Percentiles rank a stretch among this genome's conserved stretches.
phyloP scores from a whole-genome alignment of 2,113 vertebrate genomes.

The Rhinopithecus roxellana region DNA sequence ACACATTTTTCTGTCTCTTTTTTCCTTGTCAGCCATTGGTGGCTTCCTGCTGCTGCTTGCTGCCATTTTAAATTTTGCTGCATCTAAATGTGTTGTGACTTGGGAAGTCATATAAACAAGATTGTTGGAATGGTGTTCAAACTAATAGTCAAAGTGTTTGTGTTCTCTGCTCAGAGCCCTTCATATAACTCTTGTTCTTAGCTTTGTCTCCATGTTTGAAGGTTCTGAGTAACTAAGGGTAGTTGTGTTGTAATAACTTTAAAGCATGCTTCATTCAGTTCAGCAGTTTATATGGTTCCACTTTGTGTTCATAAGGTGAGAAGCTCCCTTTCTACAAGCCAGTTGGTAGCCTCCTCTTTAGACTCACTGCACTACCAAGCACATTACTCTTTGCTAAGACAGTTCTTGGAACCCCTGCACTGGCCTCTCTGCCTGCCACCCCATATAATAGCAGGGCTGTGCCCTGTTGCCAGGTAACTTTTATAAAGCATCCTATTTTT shows the following conservation, averaged over 20 bases:
- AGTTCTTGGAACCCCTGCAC: not conserved
- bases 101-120: not conserved
- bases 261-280: not conserved
- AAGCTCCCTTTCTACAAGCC: not conserved
- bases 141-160: not conserved
- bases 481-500: not conserved
- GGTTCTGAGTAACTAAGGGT: not conserved
- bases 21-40: not conserved
- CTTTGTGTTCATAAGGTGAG: not conserved
- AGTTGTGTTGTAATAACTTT: not conserved
- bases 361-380: not conserved
- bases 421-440: not conserved
- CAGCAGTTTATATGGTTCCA: not conserved
- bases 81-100: not conserved
- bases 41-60: not conserved
- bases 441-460: not conserved
- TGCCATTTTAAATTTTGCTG: not conserved
- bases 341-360: not conserved
- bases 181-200: not conserved
- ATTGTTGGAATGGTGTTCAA: not conserved
- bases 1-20: not conserved
- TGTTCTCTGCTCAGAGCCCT: not conserved
- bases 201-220: not conserved
- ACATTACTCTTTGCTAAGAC: not conserved
- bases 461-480: not conserved